A percentile compares a stretch with the other conserved stretches of the same genome.
phyloP scores from a whole-genome alignment of 2,797 vertebrate species.

The Pterois miles region DNA sequence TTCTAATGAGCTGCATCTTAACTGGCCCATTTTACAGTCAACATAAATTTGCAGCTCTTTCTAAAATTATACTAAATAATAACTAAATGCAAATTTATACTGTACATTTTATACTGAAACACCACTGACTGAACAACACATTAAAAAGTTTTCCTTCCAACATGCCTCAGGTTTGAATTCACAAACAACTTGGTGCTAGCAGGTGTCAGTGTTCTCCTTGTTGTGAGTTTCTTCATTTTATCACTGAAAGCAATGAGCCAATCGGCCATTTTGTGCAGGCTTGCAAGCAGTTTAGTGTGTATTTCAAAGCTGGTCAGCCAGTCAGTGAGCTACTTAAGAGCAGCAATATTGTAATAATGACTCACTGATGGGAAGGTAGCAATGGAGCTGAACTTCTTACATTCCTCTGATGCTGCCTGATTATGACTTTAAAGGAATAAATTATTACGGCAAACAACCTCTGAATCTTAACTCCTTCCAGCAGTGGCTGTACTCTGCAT shows the following conservation, averaged over 20 bases:
- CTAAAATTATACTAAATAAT: no score
- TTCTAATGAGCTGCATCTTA: background rate
- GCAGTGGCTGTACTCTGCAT: conserved; percentile 2
- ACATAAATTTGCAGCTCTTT: background rate
- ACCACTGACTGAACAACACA: background rate
- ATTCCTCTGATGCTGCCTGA: conserved; percentile 92
- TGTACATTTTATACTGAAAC: background rate
- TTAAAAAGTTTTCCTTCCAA: conserved; percentile 17
- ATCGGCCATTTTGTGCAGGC: conserved; percentile 90
- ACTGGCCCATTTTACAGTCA: background rate
- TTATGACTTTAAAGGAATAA: conserved; percentile 89
- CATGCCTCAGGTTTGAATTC: conserved; percentile 72
- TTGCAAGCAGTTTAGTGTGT: conserved; percentile 90
- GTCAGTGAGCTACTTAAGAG: conserved; percentile 94
- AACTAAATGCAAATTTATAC: background rate
- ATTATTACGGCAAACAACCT: conserved; percentile 83
- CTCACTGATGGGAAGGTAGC: conserved; percentile 93
- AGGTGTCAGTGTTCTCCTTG: conserved; percentile 85
- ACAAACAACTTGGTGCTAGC: conserved; percentile 85
- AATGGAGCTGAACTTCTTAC: conserved; percentile 95
- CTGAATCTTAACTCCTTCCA: conserved; percentile 41
- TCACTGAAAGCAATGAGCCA: conserved; percentile 96
- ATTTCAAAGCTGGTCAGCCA: conserved; percentile 93
- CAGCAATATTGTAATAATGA: conserved; percentile 96
- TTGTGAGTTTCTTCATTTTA: conserved; percentile 92